A percentile compares a stretch with the other conserved stretches of the same genome.
Evolutionary conservation across 2,113 vertebrate genomes (phyloP).

Genomic region (Planiliza haematocheilus): DNA sequence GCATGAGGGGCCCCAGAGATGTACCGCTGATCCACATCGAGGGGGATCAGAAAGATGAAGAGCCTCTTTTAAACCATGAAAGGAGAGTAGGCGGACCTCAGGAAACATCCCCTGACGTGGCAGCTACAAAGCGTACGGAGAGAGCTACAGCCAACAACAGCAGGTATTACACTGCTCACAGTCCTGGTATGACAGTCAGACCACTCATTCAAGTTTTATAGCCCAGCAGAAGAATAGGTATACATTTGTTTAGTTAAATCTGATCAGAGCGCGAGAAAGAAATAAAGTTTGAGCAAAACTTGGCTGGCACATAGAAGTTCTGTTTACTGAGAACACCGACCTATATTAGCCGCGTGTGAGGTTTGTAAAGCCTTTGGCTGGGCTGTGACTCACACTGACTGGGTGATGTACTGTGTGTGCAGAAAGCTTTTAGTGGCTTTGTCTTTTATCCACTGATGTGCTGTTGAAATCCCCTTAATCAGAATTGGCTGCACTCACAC

Average conservation of each 20-base stretch:
- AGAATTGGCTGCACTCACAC: conserved; percentile 30
- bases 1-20: conserved; percentile 82
- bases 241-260: no score
- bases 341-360: conserved; percentile 46
- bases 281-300: conserved; percentile 36
- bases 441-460: conserved; percentile 45
- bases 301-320: conserved; percentile 17
- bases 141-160: conserved; percentile 54
- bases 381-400: conserved; percentile 50
- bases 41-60: conserved; percentile 89
- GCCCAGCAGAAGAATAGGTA: not conserved
- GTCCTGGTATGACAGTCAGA: conserved; percentile 13
- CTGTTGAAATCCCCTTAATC: conserved; percentile 46
- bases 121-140: conserved; percentile 57
- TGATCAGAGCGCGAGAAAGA: conserved; percentile 9
- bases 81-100: conserved; percentile 51
- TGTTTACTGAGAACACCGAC: conserved; percentile 32
- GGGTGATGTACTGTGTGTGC: conserved; percentile 48
- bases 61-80: conserved; percentile 50
- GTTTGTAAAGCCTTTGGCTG: conserved; percentile 50
- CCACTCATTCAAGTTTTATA: conserved; percentile 1
- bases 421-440: conserved; percentile 59
- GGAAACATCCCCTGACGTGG: conserved; percentile 67
- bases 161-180: conserved; percentile 79
- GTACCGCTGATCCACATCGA: conserved; percentile 98